phyloP scores from a whole-genome alignment of 2,797 vertebrate species.

The Aulostomus chinensis region DNA sequence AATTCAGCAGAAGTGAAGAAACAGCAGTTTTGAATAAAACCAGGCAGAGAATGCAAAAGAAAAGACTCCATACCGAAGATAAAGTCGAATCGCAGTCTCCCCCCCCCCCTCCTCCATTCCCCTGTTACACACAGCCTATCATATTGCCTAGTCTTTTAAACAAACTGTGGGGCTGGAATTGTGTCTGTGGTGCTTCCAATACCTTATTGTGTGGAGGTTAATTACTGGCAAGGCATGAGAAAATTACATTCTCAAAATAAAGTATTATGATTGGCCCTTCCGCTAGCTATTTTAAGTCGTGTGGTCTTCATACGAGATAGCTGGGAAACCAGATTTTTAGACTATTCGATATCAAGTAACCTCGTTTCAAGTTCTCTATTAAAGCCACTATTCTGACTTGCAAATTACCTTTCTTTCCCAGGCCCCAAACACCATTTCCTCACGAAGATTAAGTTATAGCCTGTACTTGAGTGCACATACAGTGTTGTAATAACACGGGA shows the following conservation, averaged over 20 bases:
- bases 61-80: conserved; percentile 74
- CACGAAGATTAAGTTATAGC: conserved; percentile 78
- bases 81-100: conserved; percentile 77
- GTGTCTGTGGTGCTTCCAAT: conserved; percentile 80
- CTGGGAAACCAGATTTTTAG: conserved; percentile 80
- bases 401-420: conserved; percentile 80
- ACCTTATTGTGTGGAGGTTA: conserved; percentile 84
- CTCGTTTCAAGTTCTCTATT: conserved; percentile 81
- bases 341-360: conserved; percentile 83
- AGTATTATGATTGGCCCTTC: conserved; percentile 81
- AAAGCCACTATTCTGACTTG: conserved; percentile 81
- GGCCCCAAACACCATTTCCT: conserved; percentile 74
- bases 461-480: conserved; percentile 70
- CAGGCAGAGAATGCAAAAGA: conserved; percentile 73
- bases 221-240: conserved; percentile 85
- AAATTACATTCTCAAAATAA: conserved; percentile 88
- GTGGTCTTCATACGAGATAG: conserved; percentile 77
- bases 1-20: conserved; percentile 85
- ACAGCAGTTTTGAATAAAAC: conserved; percentile 85
- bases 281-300: conserved; percentile 78
- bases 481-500: conserved; percentile 66
- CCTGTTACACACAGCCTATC: conserved; percentile 72
- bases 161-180: conserved; percentile 76
- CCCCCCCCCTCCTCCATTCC: conserved; percentile 55
- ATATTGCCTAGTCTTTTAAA: conserved; percentile 77